phyloP scores from a whole-genome alignment of 2,888 invertebrate species.

The Euphydryas editha region DNA sequence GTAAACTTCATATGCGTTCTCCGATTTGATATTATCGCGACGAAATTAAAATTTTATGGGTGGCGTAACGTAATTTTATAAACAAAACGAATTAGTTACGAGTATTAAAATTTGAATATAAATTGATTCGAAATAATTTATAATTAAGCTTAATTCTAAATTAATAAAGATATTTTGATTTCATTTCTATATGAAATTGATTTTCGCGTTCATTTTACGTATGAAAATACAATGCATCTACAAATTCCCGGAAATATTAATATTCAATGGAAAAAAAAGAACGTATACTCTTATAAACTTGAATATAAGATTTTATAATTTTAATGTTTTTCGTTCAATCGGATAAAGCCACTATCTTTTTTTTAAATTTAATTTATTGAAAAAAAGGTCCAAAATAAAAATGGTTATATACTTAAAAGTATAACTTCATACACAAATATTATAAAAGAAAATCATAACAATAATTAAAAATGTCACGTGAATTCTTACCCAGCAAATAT shows the following conservation, averaged over 20 bases:
- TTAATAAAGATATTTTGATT: neutral
- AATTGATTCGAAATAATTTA: neutral
- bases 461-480: neutral
- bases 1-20: constrained; percentile 21
- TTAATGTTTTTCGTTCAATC: no score
- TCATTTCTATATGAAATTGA: neutral
- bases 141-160: neutral
- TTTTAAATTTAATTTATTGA: no score
- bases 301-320: no score
- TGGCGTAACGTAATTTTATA: neutral
- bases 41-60: constrained; percentile 9
- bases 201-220: no score
- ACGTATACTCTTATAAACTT: no score
- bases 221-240: neutral
- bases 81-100: neutral
- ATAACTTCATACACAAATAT: no score
- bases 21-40: neutral
- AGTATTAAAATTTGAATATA: neutral
- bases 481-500: no score
- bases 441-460: neutral
- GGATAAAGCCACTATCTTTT: no score
- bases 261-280: no score
- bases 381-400: no score
- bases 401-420: no score
- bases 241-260: neutral